These are phyloP conservation scores for Idris sp. DNA, from an alignment of 1,140 invertebrate species.

Conservation along the genomic window DNA sequence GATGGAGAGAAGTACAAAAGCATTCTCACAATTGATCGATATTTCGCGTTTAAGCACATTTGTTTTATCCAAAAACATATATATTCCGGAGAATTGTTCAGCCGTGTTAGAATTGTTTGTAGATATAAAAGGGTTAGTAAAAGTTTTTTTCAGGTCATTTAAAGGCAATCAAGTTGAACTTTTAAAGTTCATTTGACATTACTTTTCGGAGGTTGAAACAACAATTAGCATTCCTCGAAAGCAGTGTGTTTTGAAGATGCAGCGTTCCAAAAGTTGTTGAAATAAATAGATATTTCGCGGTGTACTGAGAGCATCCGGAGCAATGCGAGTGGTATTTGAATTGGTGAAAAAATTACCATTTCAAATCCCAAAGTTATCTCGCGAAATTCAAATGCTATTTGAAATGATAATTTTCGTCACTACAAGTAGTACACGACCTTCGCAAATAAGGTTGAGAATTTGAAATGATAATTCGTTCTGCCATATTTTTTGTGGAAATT, in stretches of 20 bases:
- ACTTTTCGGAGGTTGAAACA: constrained; percentile 1
- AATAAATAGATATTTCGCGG: constrained; percentile 33
- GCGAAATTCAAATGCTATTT: constrained; percentile 47
- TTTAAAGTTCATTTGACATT: constrained; percentile 2
- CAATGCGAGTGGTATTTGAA: constrained; percentile 19
- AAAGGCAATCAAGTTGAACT: too few species aligned
- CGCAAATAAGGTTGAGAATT: constrained; percentile 39
- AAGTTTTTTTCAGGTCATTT: too few species aligned
- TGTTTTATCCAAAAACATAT: too few species aligned
- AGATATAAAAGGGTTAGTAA: too few species aligned
- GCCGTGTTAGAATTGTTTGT: too few species aligned
- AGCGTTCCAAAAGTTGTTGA: constrained; percentile 20
- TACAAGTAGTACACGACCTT: constrained; percentile 46
- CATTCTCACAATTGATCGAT: too few species aligned
- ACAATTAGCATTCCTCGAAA: constrained; percentile 9
- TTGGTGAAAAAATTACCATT: constrained; percentile 46
- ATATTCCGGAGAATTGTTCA: too few species aligned
- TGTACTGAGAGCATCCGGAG: constrained; percentile 7
- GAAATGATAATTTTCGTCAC: constrained; percentile 50
- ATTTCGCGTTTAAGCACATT: too few species aligned
- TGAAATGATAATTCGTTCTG: constrained; percentile 30
- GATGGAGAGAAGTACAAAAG: too few species aligned
- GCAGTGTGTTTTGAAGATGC: constrained; percentile 1
- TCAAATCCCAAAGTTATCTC: constrained; percentile 44
- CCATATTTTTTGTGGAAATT: constrained; percentile 19